Base-by-base conservation (phyloP, 1,140 invertebrate species). In the Anagrus nilaparvatae region DNA sequence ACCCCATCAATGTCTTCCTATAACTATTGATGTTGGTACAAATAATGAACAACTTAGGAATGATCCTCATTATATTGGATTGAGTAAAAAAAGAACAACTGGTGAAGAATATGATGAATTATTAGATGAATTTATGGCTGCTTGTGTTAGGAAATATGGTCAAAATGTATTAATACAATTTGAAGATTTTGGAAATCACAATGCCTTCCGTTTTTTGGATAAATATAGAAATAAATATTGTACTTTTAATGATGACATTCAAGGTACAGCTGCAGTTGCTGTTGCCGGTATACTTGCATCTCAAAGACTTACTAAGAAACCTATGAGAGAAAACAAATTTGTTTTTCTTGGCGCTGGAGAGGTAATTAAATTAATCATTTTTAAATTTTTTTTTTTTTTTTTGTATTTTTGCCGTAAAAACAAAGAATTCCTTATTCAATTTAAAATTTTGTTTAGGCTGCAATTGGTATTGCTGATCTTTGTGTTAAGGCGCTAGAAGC, bases 101-200 rank as follows among this genome's bases (percentile, higher is more conserved):
- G 96, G 95, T 10, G 70, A 78, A 23, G 79, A 83, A 42, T 99
- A 99, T 65, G 94, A 98, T 61, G 85, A 87, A 28, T 84, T 99
- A 51, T 79, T 99, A 40, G 95, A 99, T 57, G 96, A 99, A 67
- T 98, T 99, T 61, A 97, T 99, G 93, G 72, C 87, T 58, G 93
- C 92, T 3, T 87, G 90, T 40, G 87, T 95, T 1, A 81, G 80
- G 63, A 82, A 89, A 66, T 95, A 91, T 58, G 85, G 85, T 38
- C 87, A 89, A 60, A 89, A 90, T 53, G 87, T 84, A 2, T 69
- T 91, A 2, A 84, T 92, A 51, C 87, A 89, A 66, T 97, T 97
- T 68, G 93, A 97, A 75, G 94, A 97, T 66, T 97, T 97, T 64
- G 93, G 85, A 20, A 87, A 93, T 56, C 76, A 81, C 49, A 97